Base-by-base conservation (phyloP, 2,113 vertebrate genomes). In the Microcebus lehilahytsara region DNA sequence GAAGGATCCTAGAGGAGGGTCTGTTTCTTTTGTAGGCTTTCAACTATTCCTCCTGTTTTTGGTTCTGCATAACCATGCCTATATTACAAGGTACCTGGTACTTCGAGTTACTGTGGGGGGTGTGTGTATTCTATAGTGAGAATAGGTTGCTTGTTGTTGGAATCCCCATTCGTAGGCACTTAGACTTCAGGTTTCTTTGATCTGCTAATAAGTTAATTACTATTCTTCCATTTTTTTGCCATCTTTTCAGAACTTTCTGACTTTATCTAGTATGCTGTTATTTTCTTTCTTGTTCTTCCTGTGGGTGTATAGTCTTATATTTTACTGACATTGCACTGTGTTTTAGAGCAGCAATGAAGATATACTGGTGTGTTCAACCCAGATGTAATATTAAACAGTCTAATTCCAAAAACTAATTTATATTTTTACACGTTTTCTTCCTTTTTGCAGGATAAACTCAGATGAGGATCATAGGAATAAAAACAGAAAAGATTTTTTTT, bases 361-460 rank as follows among this genome's bases (percentile, higher is more conserved):
- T 83, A 42, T 86, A 67, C 10, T 51, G 11, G 2, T 75, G 11
- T 51, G 13, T 71, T 85, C 34, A 85, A 17, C 58, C 42, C 74
- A 83, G n/a, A 93, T 77, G 19, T 85, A 92, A 69, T 78, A 84
- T 37, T 90, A 30, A 92, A 49, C 4, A 67, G 17, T 37, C 22
- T 87, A 66, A 93, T 97, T 95, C 23, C 9, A 34, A 72, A 91
- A 91, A 78, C 10, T 34, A 8, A 60, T 80, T 53, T 74, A 85
- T 77, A 8, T 89, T 87, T 89, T 81, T 89, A 58, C 34, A 37
- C 58, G 4, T 93, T 87, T 66, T 89, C n/a, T 89, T 88, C 34
- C 11, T 27, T 85, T 86, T 79, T 72, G 7, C 8, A 93, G 66
- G 93, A 97, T 51, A 93, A 88, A 77, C 34, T 93, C 9, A 93